A percentile compares a stretch with the other conserved stretches of the same genome.
These are phyloP conservation scores for Pithys albifrons DNA, from an alignment of 2,113 vertebrate genomes.

Conservation along the genomic window DNA sequence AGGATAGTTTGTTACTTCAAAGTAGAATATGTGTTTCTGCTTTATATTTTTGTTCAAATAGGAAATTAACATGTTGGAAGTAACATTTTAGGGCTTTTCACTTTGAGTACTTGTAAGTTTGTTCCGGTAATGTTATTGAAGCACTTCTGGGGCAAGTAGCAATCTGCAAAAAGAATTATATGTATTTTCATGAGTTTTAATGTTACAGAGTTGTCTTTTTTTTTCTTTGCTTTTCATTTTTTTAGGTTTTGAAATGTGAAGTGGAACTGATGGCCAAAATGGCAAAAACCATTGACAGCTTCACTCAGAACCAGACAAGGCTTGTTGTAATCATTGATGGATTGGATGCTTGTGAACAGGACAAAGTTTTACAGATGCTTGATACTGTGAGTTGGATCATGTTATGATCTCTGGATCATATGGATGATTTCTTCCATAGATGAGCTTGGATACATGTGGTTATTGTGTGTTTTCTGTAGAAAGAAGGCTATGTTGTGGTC, in stretches of 20 bases:
- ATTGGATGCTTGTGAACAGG: slow-evolving; percentile 95
- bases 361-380: slow-evolving; percentile 97
- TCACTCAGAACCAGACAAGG: slow-evolving; percentile 97
- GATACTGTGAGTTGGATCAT: slow-evolving; percentile 84
- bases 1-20: neutral
- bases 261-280: slow-evolving; percentile 98
- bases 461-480: neutral
- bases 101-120: neutral
- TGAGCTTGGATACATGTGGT: neutral
- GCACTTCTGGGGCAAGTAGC: neutral
- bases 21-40: neutral
- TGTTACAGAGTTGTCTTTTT: neutral
- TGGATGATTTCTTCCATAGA: neutral
- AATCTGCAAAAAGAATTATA: neutral
- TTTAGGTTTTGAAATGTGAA: slow-evolving; percentile 94
- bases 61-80: neutral
- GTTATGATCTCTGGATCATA: neutral
- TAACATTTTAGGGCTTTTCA: neutral
- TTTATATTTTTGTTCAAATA: neutral
- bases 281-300: slow-evolving; percentile 97
- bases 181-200: neutral
- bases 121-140: neutral
- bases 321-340: slow-evolving; percentile 98
- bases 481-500: neutral
- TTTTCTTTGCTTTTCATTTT: neutral